Conservation (phyloP, 2,888 invertebrate species). For the Drosophila anomalipes region DNA sequence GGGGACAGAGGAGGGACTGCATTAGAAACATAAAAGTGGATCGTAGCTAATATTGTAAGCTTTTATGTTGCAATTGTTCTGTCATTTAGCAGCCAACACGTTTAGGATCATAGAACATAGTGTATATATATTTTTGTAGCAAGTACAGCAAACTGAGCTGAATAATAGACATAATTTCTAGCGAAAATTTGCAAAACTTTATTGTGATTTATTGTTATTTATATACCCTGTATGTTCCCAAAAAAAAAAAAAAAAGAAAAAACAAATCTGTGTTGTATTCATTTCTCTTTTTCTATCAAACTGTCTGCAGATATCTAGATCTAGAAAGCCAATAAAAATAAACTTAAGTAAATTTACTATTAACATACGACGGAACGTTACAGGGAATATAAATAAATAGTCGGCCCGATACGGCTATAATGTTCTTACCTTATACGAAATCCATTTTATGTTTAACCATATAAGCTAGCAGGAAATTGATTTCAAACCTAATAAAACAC, state of each 20-base stretch:
- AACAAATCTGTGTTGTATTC: not conserved
- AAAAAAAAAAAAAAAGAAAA: not conserved
- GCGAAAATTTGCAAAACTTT: constrained; percentile 72
- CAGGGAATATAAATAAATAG: constrained; percentile 51
- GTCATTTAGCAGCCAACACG: constrained; percentile 52
- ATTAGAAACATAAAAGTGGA: constrained; percentile 29
- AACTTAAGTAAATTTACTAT: constrained; percentile 5
- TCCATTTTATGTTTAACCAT: constrained; percentile 46
- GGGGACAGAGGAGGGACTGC: constrained; percentile 38
- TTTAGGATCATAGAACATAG: constrained; percentile 49
- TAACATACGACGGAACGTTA: constrained; percentile 15
- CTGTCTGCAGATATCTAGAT: not conserved
- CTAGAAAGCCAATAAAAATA: constrained; percentile 11
- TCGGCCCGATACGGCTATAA: constrained; percentile 44
- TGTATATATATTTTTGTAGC: constrained; percentile 73
- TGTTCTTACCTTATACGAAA: constrained; percentile 49
- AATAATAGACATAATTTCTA: constrained; percentile 68
- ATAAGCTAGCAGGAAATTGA: constrained; percentile 55
- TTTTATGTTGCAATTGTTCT: constrained; percentile 55
- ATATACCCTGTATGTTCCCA: constrained; percentile 37
- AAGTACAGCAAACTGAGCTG: constrained; percentile 51
- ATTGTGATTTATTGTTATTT: constrained; percentile 78
- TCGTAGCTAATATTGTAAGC: constrained; percentile 51
- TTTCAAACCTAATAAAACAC: constrained; percentile 48
- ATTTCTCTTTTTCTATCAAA: not conserved